Evolutionary conservation across 2,888 invertebrate genomes (phyloP).

Genomic region (Eupithecia subfuscata): DNA sequence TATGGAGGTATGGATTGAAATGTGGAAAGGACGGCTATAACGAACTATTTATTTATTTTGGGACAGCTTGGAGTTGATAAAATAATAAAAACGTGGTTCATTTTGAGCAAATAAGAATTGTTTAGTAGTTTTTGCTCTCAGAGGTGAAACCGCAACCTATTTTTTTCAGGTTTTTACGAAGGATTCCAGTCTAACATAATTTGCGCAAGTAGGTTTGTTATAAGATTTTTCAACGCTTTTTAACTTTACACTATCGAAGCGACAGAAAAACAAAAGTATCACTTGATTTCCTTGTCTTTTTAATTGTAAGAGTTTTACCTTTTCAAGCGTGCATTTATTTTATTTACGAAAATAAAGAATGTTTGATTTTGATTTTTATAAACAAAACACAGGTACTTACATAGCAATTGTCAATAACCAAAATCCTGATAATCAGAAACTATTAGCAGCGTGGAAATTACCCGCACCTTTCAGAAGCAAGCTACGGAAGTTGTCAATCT

Average conservation of each 20-base stretch:
- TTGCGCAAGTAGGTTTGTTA: too few species aligned
- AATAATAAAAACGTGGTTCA: conserved; percentile 1
- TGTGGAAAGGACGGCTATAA: conserved; percentile 34
- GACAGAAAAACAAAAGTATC: too few species aligned
- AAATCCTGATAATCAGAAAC: conserved; percentile 2
- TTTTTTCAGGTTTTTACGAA: background rate
- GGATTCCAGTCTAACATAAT: background rate
- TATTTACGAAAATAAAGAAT: background rate
- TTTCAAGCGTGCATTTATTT: background rate
- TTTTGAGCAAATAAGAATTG: conserved; percentile 7
- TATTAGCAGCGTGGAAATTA: conserved; percentile 4
- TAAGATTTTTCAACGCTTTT: too few species aligned
- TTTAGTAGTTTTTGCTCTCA: background rate
- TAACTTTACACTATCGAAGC: too few species aligned
- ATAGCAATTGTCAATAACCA: background rate
- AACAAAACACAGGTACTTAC: background rate
- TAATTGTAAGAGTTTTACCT: too few species aligned
- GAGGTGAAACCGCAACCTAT: background rate
- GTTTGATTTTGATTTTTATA: background rate
- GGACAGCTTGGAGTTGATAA: conserved; percentile 7
- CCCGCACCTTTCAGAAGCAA: background rate
- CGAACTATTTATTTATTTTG: conserved; percentile 22
- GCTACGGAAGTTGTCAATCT: conserved; percentile 9
- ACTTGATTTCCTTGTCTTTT: too few species aligned
- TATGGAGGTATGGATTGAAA: conserved; percentile 36